Evolutionary conservation across 2,888 invertebrate genomes (phyloP).

Genomic region (Sarcophaga carnaria): DNA sequence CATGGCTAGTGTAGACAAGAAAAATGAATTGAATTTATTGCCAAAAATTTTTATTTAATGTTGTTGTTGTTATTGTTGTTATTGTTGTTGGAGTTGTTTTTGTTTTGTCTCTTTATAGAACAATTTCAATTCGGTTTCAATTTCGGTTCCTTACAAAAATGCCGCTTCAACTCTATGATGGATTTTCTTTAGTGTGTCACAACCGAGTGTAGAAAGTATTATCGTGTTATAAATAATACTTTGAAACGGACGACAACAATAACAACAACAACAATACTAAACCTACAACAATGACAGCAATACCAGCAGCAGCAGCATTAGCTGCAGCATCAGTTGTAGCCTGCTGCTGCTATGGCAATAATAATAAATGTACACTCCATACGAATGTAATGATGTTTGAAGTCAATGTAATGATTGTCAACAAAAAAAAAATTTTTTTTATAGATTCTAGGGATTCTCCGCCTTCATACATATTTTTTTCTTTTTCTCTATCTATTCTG

Average conservation of each 20-base stretch:
- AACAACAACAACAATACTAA: neutral
- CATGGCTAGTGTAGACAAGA: conserved; percentile 21
- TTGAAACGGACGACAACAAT: neutral
- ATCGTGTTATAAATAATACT: conserved; percentile 38
- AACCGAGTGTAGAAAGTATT: conserved; percentile 26
- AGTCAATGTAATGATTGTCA: conserved; percentile 62
- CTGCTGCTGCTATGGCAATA: too few relatives aligned
- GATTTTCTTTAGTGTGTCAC: conserved; percentile 30
- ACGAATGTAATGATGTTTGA: conserved; percentile 55
- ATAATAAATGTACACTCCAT: conserved; percentile 31
- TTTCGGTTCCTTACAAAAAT: conserved; percentile 32
- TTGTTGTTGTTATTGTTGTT: conserved; percentile 25
- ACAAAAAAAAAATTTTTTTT: neutral
- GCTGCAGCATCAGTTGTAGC: too few relatives aligned
- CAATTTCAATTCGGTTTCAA: conserved; percentile 34
- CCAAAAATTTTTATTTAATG: neutral
- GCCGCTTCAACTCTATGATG: conserved; percentile 22
- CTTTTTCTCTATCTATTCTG: neutral
- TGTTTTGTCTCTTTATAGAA: neutral
- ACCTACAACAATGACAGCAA: neutral
- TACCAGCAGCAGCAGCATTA: too few relatives aligned
- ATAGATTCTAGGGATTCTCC: conserved; percentile 46
- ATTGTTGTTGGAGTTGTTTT: neutral
- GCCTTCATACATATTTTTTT: conserved; percentile 8
- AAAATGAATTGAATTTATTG: conserved; percentile 46